Evolutionary conservation across 1,140 invertebrate genomes (phyloP), one percentile per base, ranked within the genome.

Genomic region (Cherax destructor): DNA sequence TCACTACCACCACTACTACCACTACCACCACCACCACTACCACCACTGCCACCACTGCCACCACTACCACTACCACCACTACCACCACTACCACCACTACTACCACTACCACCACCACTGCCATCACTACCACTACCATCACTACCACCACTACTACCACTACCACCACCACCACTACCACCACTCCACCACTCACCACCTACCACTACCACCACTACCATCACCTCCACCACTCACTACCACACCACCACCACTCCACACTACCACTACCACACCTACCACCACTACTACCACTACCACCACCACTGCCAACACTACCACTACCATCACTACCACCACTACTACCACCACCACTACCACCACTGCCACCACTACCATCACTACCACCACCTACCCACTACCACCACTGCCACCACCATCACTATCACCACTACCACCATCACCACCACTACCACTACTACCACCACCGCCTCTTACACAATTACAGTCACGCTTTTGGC

Each of bases 61-160:
- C 18, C 61, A 69, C 61, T 18, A 69, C 21, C 10, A 69, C 61
- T 59, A n/a, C 61, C 61, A 69, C 61, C 61, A 16, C 16, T 18
- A 21, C 16, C 18, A 21, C 9, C 61, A 9, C 61, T 18, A 69
- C 61, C 61, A 69, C 4, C 18, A 21, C 61, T 21, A 7, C 61
- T n/a, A 16, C 10, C 61, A 21, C 61, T 16, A 7, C 9, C 61
- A 69, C 16, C 61, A 69, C 61, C n/a, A 80, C 78, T 56, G 52
- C 78, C n/a, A 80, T 49, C n/a, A 80, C 78, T 21, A 80, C 78
- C n/a, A 80, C 78, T 56, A 80, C 78, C n/a, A 80, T 49, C n/a
- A 80, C 78, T 56, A 80, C 78, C 52, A 80, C 78, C 52, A 80
- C 78, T 80, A 80, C 78, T 80, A 80, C 78, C 52, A 80, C 78